Conservation (phyloP, 2,888 invertebrate species). For the Netelia inedita region DNA sequence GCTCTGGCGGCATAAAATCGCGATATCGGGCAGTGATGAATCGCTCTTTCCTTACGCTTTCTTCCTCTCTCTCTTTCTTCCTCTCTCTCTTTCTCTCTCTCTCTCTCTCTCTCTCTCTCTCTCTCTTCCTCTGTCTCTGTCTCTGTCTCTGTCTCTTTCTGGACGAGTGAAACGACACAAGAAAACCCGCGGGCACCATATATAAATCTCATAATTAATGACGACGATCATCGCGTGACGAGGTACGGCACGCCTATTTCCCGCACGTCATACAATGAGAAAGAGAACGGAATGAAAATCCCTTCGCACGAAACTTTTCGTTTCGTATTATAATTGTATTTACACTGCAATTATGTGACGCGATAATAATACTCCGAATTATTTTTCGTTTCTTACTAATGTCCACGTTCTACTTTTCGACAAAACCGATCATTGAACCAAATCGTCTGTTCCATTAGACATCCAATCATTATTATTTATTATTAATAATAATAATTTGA, state of each 20-base stretch:
- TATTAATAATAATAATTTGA: too few species aligned
- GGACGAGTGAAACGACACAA: conserved; percentile 6
- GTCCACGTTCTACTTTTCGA: not conserved
- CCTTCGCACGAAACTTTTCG: conserved; percentile 28
- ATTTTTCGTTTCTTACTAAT: not conserved
- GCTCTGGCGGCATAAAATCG: conserved; percentile 53
- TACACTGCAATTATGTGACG: conserved; percentile 25
- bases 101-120: not conserved
- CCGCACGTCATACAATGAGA: conserved; percentile 29
- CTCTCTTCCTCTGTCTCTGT: not conserved
- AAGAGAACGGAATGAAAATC: conserved; percentile 28
- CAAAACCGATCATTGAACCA: too few species aligned
- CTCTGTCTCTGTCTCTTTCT: not conserved
- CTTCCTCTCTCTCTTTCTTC: conserved; percentile 5
- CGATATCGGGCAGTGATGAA: conserved; percentile 69
- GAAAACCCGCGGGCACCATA: conserved; percentile 38
- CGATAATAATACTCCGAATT: conserved; percentile 33
- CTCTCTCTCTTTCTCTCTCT: not conserved
- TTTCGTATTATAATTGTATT: conserved; percentile 43
- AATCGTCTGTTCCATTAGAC: too few species aligned
- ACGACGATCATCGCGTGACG: conserved; percentile 66
- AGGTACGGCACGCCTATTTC: conserved; percentile 49
- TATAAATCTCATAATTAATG: conserved; percentile 67
- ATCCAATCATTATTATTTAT: too few species aligned
- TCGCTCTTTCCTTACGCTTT: conserved; percentile 61